Evolutionary conservation across 2,797 vertebrate species (phyloP), one percentile per base, ranked within the genome.

Genomic region (Lagodon rhomboides): DNA sequence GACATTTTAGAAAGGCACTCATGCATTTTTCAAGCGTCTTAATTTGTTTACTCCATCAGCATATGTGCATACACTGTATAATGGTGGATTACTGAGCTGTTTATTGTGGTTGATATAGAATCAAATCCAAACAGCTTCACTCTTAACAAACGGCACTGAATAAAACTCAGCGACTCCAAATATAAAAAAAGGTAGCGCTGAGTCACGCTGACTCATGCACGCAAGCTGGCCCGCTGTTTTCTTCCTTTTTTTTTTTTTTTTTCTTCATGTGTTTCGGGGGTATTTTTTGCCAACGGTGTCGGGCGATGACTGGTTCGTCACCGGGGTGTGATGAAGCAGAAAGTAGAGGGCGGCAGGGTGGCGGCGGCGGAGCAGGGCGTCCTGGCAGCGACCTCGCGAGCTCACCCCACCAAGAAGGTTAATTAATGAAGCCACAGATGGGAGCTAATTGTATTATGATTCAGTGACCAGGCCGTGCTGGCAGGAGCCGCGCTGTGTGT

Each of bases 361-460:
- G 80, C 34, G 38, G 84, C 75, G 67, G 79, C 70, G 68, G 83
- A 69, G 70, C 78, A 22, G 44, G 73, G 43, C 13, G 20, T 59
- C 71, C 77, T 74, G 85, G 89, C 85, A 65, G 66, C n/a, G 53
- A 80, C 87, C 91, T 85, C 58, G 25, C 79, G 2, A 50, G 55
- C 76, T 88, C 72, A 69, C 77, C 86, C 78, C 85, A 76, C 77
- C 83, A 72, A 82, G 82, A 89, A 91, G 89, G 92, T 91, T 93
- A 91, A 92, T 93, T 88, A 93, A 91, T 85, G 73, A 85, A 86
- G 87, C 87, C 85, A 77, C 91, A 90, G 93, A 93, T 88, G 91
- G 90, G 75, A 83, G 84, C 81, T 92, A 94, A 94, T 94, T 92
- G 88, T 84, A 84, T 92, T 91, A 89, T 84, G 88, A 92, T 83